phyloP scores from a whole-genome alignment of 2,888 invertebrate genomes.

The Drosophila diplacantha region DNA sequence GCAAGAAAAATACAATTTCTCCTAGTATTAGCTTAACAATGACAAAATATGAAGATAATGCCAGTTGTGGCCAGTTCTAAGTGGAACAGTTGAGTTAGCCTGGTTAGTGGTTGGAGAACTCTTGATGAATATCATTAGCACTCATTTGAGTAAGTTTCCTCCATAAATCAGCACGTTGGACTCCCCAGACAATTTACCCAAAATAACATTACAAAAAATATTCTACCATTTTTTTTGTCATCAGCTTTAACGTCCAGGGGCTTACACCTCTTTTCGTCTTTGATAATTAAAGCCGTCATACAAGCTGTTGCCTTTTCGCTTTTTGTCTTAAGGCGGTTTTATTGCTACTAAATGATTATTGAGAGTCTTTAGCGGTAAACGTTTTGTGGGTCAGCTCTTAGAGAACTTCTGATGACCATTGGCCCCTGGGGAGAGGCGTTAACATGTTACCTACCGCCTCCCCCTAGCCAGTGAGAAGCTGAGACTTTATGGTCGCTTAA shows the following conservation, averaged over 20 bases:
- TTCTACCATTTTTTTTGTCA: slow-evolving; percentile 7
- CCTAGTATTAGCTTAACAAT: slow-evolving; percentile 10
- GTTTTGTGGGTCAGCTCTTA: slow-evolving; percentile 40
- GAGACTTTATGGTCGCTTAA: slow-evolving; percentile 20
- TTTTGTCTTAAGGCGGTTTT: slow-evolving; percentile 34
- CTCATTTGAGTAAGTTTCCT: slow-evolving; percentile 4
- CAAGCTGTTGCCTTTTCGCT: slow-evolving; percentile 16
- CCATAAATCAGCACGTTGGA: neutral
- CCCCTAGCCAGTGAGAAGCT: slow-evolving; percentile 14
- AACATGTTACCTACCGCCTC: slow-evolving; percentile 5
- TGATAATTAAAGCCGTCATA: slow-evolving; percentile 37
- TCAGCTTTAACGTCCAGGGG: slow-evolving; percentile 12
- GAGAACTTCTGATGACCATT: slow-evolving; percentile 11
- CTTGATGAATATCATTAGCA: slow-evolving; percentile 19
- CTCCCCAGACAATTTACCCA: slow-evolving; percentile 10
- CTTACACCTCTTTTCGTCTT: slow-evolving; percentile 21
- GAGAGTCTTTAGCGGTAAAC: slow-evolving; percentile 47
- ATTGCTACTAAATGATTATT: slow-evolving; percentile 49
- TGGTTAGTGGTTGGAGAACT: slow-evolving; percentile 2
- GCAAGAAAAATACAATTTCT: slow-evolving; percentile 11
- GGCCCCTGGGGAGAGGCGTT: slow-evolving; percentile 22
- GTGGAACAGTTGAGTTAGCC: slow-evolving; percentile 26
- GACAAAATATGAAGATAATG: slow-evolving; percentile 19
- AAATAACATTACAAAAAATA: slow-evolving; percentile 14
- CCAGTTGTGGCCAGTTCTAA: slow-evolving; percentile 17